phyloP scores from a whole-genome alignment of 2,113 vertebrate genomes.

The Antechinus flavipes region DNA sequence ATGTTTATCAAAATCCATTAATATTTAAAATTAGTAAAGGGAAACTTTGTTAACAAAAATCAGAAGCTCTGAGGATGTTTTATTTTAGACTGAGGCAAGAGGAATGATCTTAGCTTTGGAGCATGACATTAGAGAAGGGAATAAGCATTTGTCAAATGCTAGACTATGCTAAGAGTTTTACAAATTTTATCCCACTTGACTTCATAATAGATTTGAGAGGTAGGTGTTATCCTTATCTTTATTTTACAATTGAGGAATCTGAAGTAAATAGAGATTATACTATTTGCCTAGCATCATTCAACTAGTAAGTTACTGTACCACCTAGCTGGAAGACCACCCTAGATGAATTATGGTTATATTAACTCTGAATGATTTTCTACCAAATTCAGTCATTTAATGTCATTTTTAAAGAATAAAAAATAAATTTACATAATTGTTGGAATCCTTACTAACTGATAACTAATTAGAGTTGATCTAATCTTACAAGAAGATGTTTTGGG shows the following conservation, averaged over 20 bases:
- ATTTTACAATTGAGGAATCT: not conserved
- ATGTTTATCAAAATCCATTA: not conserved
- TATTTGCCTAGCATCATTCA: not conserved
- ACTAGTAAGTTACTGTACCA: not conserved
- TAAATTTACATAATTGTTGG: not conserved
- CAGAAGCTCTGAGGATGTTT: not conserved
- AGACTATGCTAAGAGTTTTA: not conserved
- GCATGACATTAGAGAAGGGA: not conserved
- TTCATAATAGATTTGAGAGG: not conserved
- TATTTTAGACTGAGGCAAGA: not conserved
- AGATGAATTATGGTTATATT: not conserved
- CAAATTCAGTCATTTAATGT: not conserved
- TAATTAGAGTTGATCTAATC: too few relatives aligned
- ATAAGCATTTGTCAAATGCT: not conserved
- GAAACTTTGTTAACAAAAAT: not conserved
- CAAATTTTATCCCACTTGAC: not conserved
- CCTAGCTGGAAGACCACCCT: not conserved
- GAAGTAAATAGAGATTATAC: not conserved
- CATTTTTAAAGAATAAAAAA: not conserved
- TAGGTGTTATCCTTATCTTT: not conserved
- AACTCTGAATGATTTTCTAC: not conserved
- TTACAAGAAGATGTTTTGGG: too few relatives aligned
- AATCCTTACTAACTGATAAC: too few relatives aligned
- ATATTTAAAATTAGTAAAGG: not conserved
- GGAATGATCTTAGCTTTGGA: not conserved